These are phyloP conservation scores for Lasioglossum leucozonium DNA, from an alignment of 2,888 invertebrate species.

Conservation along the genomic window DNA sequence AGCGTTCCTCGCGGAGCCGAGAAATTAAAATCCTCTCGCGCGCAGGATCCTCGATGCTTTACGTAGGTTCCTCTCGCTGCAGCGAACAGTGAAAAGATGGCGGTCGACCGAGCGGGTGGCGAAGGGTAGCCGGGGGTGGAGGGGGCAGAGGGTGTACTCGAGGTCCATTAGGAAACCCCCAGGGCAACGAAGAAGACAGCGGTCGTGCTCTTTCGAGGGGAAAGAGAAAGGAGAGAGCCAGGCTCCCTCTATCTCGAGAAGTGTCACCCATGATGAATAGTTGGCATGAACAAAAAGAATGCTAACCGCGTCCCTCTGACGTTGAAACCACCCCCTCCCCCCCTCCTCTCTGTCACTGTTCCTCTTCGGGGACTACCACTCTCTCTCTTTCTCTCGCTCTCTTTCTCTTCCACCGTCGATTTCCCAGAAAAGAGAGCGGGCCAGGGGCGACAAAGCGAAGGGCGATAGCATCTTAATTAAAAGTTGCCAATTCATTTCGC, in stretches of 20 bases:
- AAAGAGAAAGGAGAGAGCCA: conserved; percentile 67
- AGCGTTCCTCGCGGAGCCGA: conserved; percentile 54
- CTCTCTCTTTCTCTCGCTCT: conserved; percentile 18
- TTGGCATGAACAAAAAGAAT: conserved; percentile 85
- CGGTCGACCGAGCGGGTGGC: conserved; percentile 21
- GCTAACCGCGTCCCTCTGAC: conserved; percentile 77
- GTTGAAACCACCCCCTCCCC: conserved; percentile 36
- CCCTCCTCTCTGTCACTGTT: too few species aligned
- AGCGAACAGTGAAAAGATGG: conserved; percentile 48
- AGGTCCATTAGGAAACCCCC: conserved; percentile 83
- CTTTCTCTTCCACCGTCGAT: conserved; percentile 62
- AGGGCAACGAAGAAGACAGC: conserved; percentile 74
- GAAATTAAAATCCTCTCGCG: conserved; percentile 78
- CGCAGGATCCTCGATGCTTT: conserved; percentile 65
- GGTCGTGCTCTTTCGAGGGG: conserved; percentile 26
- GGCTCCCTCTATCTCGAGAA: conserved; percentile 83
- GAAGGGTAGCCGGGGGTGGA: conserved; percentile 34
- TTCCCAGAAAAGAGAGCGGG: conserved; percentile 61
- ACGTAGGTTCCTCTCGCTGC: conserved; percentile 56
- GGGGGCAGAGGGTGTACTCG: conserved; percentile 69
- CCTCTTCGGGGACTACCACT: background rate
- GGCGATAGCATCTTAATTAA: conserved; percentile 84
- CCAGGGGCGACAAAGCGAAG: conserved; percentile 63
- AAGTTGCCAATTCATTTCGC: conserved; percentile 84
- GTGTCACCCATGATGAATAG: conserved; percentile 85